Evolutionary conservation across 2,888 invertebrate species (phyloP).

Genomic region (Rhagium mordax): DNA sequence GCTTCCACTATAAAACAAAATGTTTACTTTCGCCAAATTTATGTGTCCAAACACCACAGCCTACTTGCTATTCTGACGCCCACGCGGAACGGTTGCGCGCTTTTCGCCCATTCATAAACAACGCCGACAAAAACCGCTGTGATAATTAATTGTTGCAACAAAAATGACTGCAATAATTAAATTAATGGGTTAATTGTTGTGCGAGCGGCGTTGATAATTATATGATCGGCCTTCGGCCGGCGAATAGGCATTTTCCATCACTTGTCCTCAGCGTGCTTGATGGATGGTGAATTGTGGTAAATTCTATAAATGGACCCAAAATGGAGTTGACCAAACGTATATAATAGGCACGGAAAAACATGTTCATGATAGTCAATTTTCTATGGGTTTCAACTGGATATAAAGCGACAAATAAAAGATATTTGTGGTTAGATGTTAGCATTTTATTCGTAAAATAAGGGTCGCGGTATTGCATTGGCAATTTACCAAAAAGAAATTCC

Average conservation of each 20-base stretch:
- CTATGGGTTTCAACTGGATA: too few species aligned
- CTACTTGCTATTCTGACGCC: conserved; percentile 1
- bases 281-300: neutral
- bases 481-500: too few species aligned
- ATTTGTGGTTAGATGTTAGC: too few species aligned
- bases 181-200: conserved; percentile 23
- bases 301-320: neutral
- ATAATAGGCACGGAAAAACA: too few species aligned
- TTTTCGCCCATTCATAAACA: conserved; percentile 11
- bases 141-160: neutral
- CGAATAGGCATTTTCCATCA: conserved; percentile 3
- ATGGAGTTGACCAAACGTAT: too few species aligned
- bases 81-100: neutral
- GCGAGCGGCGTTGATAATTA: conserved; percentile 11
- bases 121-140: neutral
- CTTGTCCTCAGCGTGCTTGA: neutral
- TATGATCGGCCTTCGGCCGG: conserved; percentile 7
- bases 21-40: conserved; percentile 17
- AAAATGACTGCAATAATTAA: conserved; percentile 15
- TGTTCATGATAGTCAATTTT: too few species aligned
- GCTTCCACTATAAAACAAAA: conserved; percentile 9
- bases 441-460: too few species aligned
- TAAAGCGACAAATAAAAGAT: too few species aligned
- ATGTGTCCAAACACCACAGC: conserved; percentile 3
- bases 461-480: too few species aligned